These are phyloP conservation scores for Colletes gigas DNA, from an alignment of 1,140 invertebrate genomes.

Conservation along the genomic window DNA sequence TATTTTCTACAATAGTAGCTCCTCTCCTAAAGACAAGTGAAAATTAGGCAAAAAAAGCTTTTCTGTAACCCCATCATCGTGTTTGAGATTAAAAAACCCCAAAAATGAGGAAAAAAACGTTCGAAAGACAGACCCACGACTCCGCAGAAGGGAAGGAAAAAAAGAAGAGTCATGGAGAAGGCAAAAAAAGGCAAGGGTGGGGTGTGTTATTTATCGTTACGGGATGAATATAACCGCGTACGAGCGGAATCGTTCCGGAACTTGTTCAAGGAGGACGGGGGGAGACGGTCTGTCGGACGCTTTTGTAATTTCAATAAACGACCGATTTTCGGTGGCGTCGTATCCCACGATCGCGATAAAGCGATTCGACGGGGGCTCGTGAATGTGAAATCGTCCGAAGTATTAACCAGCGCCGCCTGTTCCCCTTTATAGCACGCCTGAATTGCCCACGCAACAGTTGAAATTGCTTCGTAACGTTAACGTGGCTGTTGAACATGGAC, in stretches of 20 bases:
- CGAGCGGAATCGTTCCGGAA: background rate
- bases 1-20: too few species aligned
- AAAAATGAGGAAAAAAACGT: too few species aligned
- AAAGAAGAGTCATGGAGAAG: background rate
- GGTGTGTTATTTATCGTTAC: background rate
- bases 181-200: background rate
- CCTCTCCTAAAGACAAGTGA: too few species aligned
- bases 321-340: background rate
- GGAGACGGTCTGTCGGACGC: background rate
- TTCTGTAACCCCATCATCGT: too few species aligned
- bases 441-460: constrained; percentile 13
- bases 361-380: background rate
- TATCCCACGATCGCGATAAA: background rate
- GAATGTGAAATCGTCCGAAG: background rate
- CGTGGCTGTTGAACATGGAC: background rate
- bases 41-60: too few species aligned
- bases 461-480: background rate
- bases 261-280: background rate
- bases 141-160: too few species aligned
- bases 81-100: too few species aligned
- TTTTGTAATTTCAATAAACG: background rate
- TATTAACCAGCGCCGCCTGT: constrained; percentile 7
- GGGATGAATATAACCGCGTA: background rate
- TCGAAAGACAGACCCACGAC: too few species aligned
- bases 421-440: background rate